Base-by-base conservation (phyloP, 2,888 invertebrate genomes). In the Eupithecia exiguata region DNA sequence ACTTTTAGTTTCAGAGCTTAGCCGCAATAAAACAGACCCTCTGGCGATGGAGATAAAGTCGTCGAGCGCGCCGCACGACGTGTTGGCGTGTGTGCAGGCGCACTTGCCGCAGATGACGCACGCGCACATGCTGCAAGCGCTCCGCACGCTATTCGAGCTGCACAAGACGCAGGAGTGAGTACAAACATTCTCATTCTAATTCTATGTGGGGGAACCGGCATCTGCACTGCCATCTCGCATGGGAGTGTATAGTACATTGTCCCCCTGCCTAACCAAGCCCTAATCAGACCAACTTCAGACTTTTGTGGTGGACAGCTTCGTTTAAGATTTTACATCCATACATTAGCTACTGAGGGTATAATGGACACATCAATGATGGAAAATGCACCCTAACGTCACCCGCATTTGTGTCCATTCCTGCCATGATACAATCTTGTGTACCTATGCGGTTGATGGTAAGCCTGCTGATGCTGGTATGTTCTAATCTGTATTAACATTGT, bases 81-180 rank as follows among this genome's bases (percentile, higher is more conserved):
- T 96, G 68, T 88, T 96, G 53, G 88, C 92, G 0, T 85, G 95
- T 0, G 94, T 96, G 18, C 90, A 87, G 87, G 88, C 77, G 84
- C 85, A 92, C 75, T 76, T 92, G 69, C 86, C 88, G 0, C 71
- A 81, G 9, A 85, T 96, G 94, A 95, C 94, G 46, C 91, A 91
- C 74, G 92, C 89, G 66, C 96, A 96, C 84, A 87, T 95, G 82
- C 84, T 96, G 80, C 95, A 95, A 80, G 96, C 96, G 0, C 83
- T 96, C 43, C 87, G 94, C 25, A 87, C 93, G 18, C 84, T 96
- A 36, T 96, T 96, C 84, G 88, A 90, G 58, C 86, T 96, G 65
- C 95, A 96, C 81, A 96, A 95, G 85, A 84, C 90, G 76, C 92
- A 92, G 84, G 93, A 90, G 95, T 91, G 68, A 83, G 90, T 83